Percentiles rank a stretch among this genome's conserved stretches.
Conservation (phyloP, 2,113 vertebrate genomes). For the Callipepla squamata region DNA sequence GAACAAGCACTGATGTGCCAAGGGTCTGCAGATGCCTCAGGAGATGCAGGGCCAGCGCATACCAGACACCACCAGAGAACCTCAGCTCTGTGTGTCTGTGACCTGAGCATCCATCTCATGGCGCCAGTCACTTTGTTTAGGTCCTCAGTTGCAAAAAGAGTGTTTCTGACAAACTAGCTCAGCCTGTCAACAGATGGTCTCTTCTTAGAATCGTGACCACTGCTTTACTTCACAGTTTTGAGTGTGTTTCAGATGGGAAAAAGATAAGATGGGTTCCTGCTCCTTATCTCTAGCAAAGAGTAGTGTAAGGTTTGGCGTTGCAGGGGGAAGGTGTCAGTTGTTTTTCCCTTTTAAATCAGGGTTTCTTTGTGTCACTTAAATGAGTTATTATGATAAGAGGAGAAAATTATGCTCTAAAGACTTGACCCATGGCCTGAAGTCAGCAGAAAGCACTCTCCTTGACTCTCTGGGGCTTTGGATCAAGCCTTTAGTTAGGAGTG, state of each 20-base stretch:
- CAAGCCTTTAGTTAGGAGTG: not conserved
- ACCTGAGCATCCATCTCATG: not conserved
- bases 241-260: not conserved
- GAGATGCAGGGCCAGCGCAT: accelerated
- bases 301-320: not conserved
- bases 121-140: not conserved
- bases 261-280: not conserved
- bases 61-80: not conserved
- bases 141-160: not conserved
- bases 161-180: not conserved
- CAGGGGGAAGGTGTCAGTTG: not conserved
- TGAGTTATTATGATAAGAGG: not conserved
- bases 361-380: not conserved
- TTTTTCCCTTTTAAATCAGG: not conserved
- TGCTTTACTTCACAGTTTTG: not conserved
- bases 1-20: accelerated
- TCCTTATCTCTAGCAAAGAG: not conserved
- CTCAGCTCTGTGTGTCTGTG: no score
- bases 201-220: not conserved
- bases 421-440: not conserved
- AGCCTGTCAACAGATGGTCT: not conserved
- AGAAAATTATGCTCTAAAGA: not conserved
- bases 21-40: accelerated
- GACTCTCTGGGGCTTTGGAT: not conserved
- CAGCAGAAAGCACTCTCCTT: not conserved